phyloP scores from a whole-genome alignment of 1,140 invertebrate species.

The Microplitis mediator region DNA sequence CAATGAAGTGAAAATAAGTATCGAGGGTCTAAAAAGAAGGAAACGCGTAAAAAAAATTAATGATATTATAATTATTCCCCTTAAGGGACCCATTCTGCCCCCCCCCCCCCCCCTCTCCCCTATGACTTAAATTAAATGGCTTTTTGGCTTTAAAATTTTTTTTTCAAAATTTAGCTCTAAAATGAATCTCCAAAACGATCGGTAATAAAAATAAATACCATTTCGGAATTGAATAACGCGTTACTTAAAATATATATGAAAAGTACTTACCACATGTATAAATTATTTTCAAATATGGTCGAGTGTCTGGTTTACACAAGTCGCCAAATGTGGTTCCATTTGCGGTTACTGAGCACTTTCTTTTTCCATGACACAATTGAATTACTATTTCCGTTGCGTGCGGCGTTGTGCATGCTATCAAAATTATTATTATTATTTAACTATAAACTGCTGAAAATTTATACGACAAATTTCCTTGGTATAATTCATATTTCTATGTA shows the following conservation, averaged over 20 bases:
- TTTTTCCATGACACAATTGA: slow-evolving; percentile 86
- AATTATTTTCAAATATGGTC: slow-evolving; percentile 89
- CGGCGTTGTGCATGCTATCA: slow-evolving; percentile 82
- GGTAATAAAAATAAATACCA: too few species aligned
- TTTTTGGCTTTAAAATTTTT: too few species aligned
- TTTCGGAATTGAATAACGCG: too few species aligned
- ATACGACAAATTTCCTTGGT: not conserved
- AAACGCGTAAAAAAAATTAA: too few species aligned
- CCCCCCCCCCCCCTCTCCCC: too few species aligned
- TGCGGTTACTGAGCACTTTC: slow-evolving; percentile 80
- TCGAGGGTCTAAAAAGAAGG: too few species aligned
- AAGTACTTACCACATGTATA: slow-evolving; percentile 89
- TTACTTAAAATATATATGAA: not conserved
- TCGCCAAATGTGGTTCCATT: slow-evolving; percentile 85
- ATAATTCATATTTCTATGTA: not conserved
- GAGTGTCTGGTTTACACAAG: slow-evolving; percentile 80
- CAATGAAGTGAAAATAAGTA: too few species aligned
- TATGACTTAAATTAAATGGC: too few species aligned
- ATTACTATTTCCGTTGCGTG: slow-evolving; percentile 89
- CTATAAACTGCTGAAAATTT: not conserved
- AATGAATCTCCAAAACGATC: too few species aligned
- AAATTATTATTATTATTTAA: slow-evolving; percentile 25
- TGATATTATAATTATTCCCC: too few species aligned
- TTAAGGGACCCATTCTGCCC: too few species aligned
- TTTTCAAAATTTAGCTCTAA: too few species aligned